Conservation (phyloP, 2,797 vertebrate genomes). For the Lepilemur septentrionalis region DNA sequence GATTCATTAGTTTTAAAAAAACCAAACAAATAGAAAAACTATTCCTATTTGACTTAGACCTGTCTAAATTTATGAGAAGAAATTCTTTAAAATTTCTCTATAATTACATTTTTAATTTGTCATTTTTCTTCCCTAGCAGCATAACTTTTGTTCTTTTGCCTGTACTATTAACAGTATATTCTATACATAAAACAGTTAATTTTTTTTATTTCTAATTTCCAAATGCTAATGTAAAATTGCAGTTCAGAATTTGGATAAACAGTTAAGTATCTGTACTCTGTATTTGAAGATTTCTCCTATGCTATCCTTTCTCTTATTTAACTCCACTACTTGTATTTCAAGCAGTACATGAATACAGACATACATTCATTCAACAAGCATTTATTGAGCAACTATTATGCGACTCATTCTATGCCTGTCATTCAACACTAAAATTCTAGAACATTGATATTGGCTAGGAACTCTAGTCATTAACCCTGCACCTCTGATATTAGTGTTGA, state of each 20-base stretch:
- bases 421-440: not conserved
- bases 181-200: not conserved
- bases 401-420: not conserved
- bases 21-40: not conserved
- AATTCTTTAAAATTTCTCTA: conserved; percentile 6
- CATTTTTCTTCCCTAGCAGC: not conserved
- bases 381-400: not conserved
- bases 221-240: not conserved
- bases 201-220: not conserved
- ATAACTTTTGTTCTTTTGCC: not conserved
- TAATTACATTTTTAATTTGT: conserved; percentile 13
- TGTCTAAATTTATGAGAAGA: not conserved
- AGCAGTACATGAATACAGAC: not conserved
- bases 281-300: not conserved
- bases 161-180: not conserved
- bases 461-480: not conserved
- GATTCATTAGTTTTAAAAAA: not conserved
- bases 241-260: not conserved
- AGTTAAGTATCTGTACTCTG: not conserved
- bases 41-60: not conserved
- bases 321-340: not conserved
- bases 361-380: not conserved
- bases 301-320: not conserved
- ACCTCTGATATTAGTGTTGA: not conserved
- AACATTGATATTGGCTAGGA: not conserved